Evolutionary conservation across 2,888 invertebrate genomes (phyloP), one percentile per base, ranked within the genome.

Genomic region (Sesamia inferens): DNA sequence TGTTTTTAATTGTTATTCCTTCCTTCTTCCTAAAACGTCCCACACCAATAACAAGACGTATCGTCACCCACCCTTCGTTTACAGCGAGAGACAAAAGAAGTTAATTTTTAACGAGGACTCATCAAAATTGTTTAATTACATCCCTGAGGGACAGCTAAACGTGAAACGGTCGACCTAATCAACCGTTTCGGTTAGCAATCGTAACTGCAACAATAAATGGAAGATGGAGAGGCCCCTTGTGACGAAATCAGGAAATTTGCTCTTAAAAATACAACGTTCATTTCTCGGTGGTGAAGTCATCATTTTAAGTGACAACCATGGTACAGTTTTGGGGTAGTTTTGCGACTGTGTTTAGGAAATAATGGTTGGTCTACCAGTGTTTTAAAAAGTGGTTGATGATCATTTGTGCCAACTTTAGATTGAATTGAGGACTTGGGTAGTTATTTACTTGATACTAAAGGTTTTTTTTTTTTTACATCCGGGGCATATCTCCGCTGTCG

Each of bases 51-150:
- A 78, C 81, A 80, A 84, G 47, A 80, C 69, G 74, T 68, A 64
- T 69, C 55, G 8, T 24, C 75, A 31, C 59, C 74, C 68, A 44
- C 71, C 72, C 75, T 67, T 14, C 31, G 57, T 79, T 82, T 76
- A 76, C 51, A 75, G 7, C 85, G 83, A 82, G 73, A 91, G 88
- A 92, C 93, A 91, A 93, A 91, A 90, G 91, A 91, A 92, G 90
- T 93, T 92, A 92, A 93, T 94, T 94, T 92, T 92, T 88, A 93
- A 93, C 92, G 94, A 92, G 91, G 78, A 82, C 89, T 90, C 93
- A 90, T 93, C 92, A 94, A 94, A 94, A 93, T 92, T 92, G 91
- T 92, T 94, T 94, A 93, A 94, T 93, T 94, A 91, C 93, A 88
- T 93, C 92, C 92, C 93, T 82, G 63, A 90, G 92, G 91, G 89